A percentile compares a stretch with the other conserved stretches of the same genome.
Conservation (phyloP, 2,888 invertebrate species). For the Willowsia nigromaculata region DNA sequence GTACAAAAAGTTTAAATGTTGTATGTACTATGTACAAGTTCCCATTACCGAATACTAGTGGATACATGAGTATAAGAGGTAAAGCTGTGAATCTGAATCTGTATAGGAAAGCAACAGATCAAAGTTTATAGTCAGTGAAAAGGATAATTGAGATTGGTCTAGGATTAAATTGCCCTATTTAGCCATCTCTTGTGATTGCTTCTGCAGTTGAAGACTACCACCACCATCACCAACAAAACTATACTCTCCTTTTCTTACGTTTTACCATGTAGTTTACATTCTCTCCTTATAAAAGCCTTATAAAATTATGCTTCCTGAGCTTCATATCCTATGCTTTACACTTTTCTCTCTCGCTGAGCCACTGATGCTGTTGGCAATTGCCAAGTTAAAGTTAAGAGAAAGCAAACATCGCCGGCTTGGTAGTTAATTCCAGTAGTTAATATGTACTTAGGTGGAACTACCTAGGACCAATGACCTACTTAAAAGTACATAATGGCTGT, state of each 20-base stretch:
- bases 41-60: neutral
- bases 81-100: neutral
- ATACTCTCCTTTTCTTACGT: neutral
- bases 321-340: no score
- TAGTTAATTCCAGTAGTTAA: neutral
- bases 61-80: neutral
- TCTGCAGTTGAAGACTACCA: slow-evolving; percentile 44
- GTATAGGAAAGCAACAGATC: slow-evolving; percentile 50
- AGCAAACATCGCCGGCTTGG: slow-evolving; percentile 53
- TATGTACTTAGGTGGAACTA: neutral
- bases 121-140: slow-evolving; percentile 69
- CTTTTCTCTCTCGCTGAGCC: neutral
- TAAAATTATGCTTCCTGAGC: neutral
- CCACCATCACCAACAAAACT: neutral
- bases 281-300: neutral
- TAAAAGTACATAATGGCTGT: slow-evolving; percentile 61
- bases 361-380: slow-evolving; percentile 58
- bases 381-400: slow-evolving; percentile 47
- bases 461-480: slow-evolving; percentile 39
- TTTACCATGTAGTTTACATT: neutral
- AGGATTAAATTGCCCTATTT: slow-evolving; percentile 76
- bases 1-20: slow-evolving; percentile 29
- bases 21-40: neutral
- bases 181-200: slow-evolving; percentile 67
- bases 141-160: slow-evolving; percentile 76